phyloP scores from a whole-genome alignment of 2,888 invertebrate genomes.

The Gisinianus flammeolus region DNA sequence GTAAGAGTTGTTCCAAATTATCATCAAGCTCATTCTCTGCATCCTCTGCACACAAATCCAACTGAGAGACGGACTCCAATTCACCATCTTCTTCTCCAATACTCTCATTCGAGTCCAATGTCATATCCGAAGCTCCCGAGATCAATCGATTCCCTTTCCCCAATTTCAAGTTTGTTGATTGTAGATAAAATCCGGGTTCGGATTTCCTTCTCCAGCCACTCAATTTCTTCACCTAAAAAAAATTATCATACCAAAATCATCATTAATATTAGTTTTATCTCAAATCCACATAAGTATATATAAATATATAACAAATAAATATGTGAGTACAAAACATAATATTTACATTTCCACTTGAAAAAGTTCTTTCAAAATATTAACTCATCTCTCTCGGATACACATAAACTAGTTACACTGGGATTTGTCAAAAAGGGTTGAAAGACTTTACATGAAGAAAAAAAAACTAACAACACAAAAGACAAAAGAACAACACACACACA shows the following conservation, averaged over 20 bases:
- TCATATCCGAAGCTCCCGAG: constrained; percentile 54
- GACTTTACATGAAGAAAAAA: too few species aligned
- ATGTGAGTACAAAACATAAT: too few species aligned
- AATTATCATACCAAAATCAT: neutral
- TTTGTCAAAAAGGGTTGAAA: too few species aligned
- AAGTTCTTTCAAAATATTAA: too few species aligned
- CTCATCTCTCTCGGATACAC: too few species aligned
- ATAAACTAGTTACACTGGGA: too few species aligned
- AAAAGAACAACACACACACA: too few species aligned
- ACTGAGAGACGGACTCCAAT: constrained; percentile 53
- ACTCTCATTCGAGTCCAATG: constrained; percentile 57
- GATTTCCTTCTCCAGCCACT: constrained; percentile 59
- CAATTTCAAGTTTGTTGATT: constrained; percentile 45
- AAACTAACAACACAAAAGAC: too few species aligned
- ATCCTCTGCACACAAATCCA: constrained; percentile 51
- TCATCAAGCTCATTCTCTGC: constrained; percentile 52
- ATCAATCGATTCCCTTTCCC: constrained; percentile 37
- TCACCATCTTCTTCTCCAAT: constrained; percentile 52
- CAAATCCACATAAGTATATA: too few species aligned
- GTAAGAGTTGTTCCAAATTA: constrained; percentile 47
- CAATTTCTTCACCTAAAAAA: constrained; percentile 57
- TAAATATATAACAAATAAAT: too few species aligned
- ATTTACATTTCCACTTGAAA: too few species aligned
- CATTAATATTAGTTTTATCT: too few species aligned
- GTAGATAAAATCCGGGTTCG: constrained; percentile 57